Evolutionary conservation across 2,888 invertebrate genomes (phyloP), one percentile per base, ranked within the genome.

Genomic region (Mesorhabditis sp.): DNA sequence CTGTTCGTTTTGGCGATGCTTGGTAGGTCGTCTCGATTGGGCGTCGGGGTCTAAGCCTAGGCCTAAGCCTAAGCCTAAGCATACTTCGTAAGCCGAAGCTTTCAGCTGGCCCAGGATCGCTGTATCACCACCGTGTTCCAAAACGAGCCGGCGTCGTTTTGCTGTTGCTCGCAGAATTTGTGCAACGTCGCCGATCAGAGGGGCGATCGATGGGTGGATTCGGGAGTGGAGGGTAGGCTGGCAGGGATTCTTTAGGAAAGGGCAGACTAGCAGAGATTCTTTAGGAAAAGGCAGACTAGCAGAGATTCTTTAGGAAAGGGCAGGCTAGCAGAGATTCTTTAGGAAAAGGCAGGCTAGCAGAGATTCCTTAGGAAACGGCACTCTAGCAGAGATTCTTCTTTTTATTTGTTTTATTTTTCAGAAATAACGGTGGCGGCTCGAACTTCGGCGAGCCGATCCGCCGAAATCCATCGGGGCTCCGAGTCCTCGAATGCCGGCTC

Each of bases 121-220:
- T 50, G 58, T n/a, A 50, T 50, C 58, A 50, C 58, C 58, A 50
- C 58, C 7, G 10, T 13, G n/a, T 50, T 50, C 58, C 58, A 50
- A 50, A n/a, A n/a, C 7, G 7, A 10, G n/a, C 58, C 58, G 10
- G 58, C 58, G 7, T 50, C 58, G 7, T 50, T 50, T n/a, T 50
- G 58, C n/a, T 50, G 58, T 50, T 50, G 58, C 58, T 50, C 58
- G n/a, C 58, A 50, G 58, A 50, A 50, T 50, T n/a, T 50, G 10
- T 50, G 58, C 58, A 50, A 50, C n/a, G 58, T 50, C 58, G 58
- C 58, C n/a, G 58, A 50, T 50, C 58, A 50, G n/a, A 10, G 58
- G 58, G 58, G n/a, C 7, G 58, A n/a, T 10, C 7, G 58, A 28
- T 28, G 28, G 28, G 28, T 28, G 28, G 28, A 28, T 28, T 28